Conservation (phyloP, 2,888 invertebrate species). For the Aplocera efformata region DNA sequence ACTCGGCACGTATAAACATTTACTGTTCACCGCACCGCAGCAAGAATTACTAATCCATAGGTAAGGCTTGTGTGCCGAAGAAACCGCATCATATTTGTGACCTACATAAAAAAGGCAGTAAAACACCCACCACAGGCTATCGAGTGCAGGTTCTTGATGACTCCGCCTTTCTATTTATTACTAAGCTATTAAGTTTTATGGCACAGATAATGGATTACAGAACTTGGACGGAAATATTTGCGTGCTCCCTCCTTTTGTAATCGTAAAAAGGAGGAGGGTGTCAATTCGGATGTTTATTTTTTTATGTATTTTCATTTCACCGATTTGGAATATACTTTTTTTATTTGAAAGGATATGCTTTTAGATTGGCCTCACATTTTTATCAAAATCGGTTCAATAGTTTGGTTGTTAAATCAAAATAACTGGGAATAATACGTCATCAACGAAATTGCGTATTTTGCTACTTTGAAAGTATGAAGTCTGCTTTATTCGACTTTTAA, state of each 20-base stretch:
- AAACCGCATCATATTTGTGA: slow-evolving; percentile 37
- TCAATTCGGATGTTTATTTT: too few relatives aligned
- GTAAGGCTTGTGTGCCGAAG: slow-evolving; percentile 19
- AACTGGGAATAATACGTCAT: too few relatives aligned
- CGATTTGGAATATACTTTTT: too few relatives aligned
- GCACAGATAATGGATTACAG: slow-evolving; percentile 21
- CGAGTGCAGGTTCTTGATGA: slow-evolving; percentile 32
- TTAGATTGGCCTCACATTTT: too few relatives aligned
- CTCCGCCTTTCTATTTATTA: slow-evolving; percentile 34
- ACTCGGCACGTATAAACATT: slow-evolving; percentile 16
- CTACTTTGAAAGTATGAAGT: too few relatives aligned
- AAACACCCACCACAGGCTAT: slow-evolving; percentile 33
- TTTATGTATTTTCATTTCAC: too few relatives aligned
- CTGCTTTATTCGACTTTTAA: too few relatives aligned
- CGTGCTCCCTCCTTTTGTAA: slow-evolving; percentile 15
- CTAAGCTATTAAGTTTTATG: slow-evolving; percentile 23
- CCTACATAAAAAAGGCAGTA: slow-evolving; percentile 38
- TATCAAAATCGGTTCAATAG: too few relatives aligned
- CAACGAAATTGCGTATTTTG: too few relatives aligned
- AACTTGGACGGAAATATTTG: slow-evolving; percentile 19
- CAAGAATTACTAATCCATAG: slow-evolving; percentile 12
- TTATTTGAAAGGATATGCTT: too few relatives aligned
- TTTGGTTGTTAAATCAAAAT: too few relatives aligned
- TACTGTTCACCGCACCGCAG: slow-evolving; percentile 19
- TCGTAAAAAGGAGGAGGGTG: too few relatives aligned